phyloP scores from a whole-genome alignment of 2,888 invertebrate genomes.

The Endotricha flammealis region DNA sequence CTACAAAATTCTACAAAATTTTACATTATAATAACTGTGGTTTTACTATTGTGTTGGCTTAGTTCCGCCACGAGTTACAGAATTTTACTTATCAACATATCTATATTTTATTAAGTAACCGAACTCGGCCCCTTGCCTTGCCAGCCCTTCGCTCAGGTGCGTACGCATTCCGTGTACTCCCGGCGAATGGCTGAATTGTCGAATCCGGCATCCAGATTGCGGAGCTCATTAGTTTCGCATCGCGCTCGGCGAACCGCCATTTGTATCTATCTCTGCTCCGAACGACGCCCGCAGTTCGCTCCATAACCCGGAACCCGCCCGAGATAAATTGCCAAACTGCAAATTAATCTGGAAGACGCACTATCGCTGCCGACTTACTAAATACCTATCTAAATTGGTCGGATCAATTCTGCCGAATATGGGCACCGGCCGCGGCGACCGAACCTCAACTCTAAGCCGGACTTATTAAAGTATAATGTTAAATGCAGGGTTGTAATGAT shows the following conservation, averaged over 20 bases:
- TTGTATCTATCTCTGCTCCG: neutral
- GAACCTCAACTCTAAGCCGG: neutral
- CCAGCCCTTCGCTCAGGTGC: no score
- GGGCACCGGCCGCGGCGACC: neutral
- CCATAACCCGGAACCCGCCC: constrained; percentile 10
- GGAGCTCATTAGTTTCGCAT: neutral
- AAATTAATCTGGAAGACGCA: constrained; percentile 16
- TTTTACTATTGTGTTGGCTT: no score
- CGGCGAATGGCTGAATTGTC: no score
- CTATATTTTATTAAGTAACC: no score
- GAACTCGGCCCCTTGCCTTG: no score
- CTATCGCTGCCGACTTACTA: constrained; percentile 17
- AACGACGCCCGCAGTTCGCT: constrained; percentile 2
- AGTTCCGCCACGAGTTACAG: no score
- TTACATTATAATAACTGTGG: no score
- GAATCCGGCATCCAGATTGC: no score
- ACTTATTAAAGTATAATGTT: constrained; percentile 2
- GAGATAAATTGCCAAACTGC: constrained; percentile 11
- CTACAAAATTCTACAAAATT: no score
- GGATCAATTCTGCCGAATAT: constrained; percentile 20
- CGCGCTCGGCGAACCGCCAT: neutral
- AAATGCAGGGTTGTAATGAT: neutral
- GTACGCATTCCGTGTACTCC: no score
- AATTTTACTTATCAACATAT: no score
- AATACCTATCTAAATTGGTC: constrained; percentile 24